These are phyloP conservation scores for Chaetops frenatus DNA, from an alignment of 2,113 vertebrate genomes.

Conservation along the genomic window DNA sequence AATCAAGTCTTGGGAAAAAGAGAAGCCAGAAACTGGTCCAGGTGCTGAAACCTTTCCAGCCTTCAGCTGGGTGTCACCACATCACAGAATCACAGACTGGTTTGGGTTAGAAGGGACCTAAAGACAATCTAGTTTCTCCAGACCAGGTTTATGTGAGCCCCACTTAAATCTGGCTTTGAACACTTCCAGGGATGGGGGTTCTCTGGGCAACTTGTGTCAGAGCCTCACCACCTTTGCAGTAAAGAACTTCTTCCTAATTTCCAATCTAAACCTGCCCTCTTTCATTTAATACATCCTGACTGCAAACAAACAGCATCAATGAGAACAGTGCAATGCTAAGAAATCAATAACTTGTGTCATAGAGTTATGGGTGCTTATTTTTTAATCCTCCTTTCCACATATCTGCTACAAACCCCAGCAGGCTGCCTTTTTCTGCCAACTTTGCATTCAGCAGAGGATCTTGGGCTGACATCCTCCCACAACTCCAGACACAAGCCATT, in stretches of 20 bases:
- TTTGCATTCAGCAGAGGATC: neutral
- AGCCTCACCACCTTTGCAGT: neutral
- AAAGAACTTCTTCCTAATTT: neutral
- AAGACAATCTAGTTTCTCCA: neutral
- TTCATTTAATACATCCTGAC: neutral
- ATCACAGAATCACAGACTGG: neutral
- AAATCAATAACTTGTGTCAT: neutral
- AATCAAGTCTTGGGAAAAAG: neutral
- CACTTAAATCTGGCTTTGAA: neutral
- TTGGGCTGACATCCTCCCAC: neutral
- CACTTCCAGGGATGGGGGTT: neutral
- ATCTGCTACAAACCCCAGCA: neutral
- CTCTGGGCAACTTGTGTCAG: neutral
- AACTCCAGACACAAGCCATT: neutral
- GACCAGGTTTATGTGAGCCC: neutral
- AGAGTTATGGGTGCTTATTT: accelerated
- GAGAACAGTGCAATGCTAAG: accelerated
- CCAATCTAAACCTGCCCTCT: neutral
- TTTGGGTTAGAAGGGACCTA: neutral
- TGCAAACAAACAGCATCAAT: neutral
- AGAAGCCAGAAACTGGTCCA: neutral
- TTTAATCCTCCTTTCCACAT: neutral
- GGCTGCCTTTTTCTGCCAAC: neutral
- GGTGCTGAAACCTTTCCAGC: neutral
- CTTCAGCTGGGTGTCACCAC: neutral